Percentiles rank a stretch among this genome's conserved stretches.
phyloP scores from a whole-genome alignment of 2,797 vertebrate genomes.

The Cossypha polioptera region DNA sequence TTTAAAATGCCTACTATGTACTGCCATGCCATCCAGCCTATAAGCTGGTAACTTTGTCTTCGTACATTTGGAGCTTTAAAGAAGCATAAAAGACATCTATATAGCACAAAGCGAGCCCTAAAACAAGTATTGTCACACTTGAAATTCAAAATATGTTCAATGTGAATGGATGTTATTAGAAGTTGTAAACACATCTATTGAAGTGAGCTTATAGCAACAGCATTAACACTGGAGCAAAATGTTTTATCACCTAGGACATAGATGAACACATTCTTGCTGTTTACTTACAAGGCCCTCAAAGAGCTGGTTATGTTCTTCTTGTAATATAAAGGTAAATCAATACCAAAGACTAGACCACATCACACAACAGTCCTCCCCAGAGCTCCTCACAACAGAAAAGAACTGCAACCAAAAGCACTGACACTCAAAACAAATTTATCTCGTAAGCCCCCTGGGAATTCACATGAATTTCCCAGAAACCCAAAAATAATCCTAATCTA shows the following conservation, averaged over 20 bases:
- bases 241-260: neutral
- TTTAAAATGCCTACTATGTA: neutral
- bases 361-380: neutral
- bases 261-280: neutral
- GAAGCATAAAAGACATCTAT: neutral
- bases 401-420: neutral
- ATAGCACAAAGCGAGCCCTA: neutral
- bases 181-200: neutral
- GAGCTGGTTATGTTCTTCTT: neutral
- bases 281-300: neutral
- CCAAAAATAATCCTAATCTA: neutral
- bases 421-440: accelerated
- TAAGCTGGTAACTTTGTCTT: neutral
- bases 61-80: neutral
- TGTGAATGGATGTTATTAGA: neutral
- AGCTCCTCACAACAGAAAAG: neutral
- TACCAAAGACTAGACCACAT: neutral
- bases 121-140: neutral
- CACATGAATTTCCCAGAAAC: neutral
- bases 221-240: neutral
- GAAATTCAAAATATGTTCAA: neutral
- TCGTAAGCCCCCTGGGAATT: neutral
- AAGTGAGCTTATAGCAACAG: neutral
- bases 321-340: neutral
- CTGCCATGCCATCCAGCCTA: neutral